Conservation (phyloP, 2,888 invertebrate species). For the Tetrapedia diversipes region DNA sequence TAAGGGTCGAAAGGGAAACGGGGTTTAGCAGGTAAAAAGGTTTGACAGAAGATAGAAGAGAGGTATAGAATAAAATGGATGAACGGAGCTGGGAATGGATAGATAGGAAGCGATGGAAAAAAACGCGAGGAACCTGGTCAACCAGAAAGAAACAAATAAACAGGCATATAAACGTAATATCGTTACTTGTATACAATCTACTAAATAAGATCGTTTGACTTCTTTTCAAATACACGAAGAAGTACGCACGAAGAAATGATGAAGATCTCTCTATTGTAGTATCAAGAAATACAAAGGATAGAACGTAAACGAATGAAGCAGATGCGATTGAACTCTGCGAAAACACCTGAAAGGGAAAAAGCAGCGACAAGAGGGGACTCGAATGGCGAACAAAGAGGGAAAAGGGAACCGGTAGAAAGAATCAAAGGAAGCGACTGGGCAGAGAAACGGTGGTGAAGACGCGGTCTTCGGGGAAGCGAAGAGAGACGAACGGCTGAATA, state of each 20-base stretch:
- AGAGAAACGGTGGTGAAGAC: constrained; percentile 36
- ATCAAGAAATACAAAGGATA: no score
- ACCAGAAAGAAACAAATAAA: neutral
- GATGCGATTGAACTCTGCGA: neutral
- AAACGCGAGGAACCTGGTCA: no score
- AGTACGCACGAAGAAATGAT: no score
- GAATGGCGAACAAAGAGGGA: constrained; percentile 29
- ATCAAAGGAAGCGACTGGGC: constrained; percentile 36
- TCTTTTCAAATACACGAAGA: no score
- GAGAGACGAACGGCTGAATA: constrained; percentile 57
- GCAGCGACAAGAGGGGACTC: neutral
- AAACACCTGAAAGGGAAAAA: neutral
- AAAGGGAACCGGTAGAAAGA: constrained; percentile 29
- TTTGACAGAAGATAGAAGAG: neutral
- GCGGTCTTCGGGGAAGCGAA: constrained; percentile 35
- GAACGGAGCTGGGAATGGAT: neutral
- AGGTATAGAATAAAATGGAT: no score
- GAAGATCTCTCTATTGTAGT: no score
- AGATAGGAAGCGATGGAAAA: no score
- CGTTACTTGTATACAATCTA: no score
- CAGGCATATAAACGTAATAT: no score
- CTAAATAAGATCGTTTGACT: no score
- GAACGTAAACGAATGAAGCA: neutral
- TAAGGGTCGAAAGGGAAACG: constrained; percentile 16
- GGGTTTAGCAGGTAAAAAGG: neutral